A percentile compares a stretch with the other conserved stretches of the same genome.
phyloP scores from a whole-genome alignment of 2,888 invertebrate species.

The Masnerella sp. region DNA sequence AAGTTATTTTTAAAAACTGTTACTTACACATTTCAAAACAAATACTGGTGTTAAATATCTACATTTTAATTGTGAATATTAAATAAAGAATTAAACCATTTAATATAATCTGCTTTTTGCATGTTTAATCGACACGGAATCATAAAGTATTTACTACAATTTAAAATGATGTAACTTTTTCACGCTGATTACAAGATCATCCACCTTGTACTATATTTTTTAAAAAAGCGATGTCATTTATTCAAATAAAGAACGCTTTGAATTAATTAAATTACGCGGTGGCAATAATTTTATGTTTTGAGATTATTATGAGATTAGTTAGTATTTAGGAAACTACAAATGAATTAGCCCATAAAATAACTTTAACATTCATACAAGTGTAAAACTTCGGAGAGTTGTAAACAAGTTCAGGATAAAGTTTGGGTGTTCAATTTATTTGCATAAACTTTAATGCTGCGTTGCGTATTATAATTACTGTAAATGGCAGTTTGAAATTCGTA shows the following conservation, averaged over 20 bases:
- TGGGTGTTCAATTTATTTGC: conserved; percentile 8
- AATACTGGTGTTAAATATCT: no score
- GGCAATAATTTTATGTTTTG: not conserved
- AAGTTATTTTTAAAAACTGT: no score
- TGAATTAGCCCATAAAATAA: not conserved
- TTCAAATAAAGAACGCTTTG: not conserved
- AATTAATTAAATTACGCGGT: not conserved
- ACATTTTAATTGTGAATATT: no score
- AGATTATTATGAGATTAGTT: not conserved
- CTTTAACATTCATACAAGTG: conserved; percentile 1
- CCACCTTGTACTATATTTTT: not conserved
- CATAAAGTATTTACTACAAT: no score
- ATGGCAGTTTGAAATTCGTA: conserved; percentile 1
- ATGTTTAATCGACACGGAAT: no score
- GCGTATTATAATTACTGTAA: conserved; percentile 3
- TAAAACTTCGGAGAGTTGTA: conserved; percentile 6
- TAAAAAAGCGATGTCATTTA: not conserved
- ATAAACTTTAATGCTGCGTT: conserved; percentile 14
- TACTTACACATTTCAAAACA: no score
- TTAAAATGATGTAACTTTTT: no score
- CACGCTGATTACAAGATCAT: not conserved
- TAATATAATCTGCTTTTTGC: no score
- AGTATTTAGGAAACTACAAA: conserved; percentile 9
- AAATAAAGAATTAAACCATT: no score
- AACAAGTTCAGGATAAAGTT: conserved; percentile 6